Percentiles rank a stretch among this genome's conserved stretches.
Evolutionary conservation across 2,797 vertebrate genomes (phyloP).

Genomic region (Telmatherina bonti): DNA sequence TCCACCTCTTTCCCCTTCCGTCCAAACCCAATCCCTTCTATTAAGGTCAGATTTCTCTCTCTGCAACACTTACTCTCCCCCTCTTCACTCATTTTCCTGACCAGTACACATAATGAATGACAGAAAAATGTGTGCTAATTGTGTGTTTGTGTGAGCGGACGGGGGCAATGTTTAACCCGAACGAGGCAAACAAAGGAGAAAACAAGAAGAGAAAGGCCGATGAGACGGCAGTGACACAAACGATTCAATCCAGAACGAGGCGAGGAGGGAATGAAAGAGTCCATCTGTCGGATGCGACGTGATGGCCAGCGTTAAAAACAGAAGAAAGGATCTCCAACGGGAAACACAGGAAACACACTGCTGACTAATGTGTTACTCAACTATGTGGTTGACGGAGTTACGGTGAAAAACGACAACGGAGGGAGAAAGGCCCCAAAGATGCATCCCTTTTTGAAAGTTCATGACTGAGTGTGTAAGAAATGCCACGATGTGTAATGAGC

Average conservation of each 20-base stretch:
- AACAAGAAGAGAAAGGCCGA: conserved; percentile 1
- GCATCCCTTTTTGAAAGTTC: neutral
- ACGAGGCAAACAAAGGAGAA: conserved; percentile 4
- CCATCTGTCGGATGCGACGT: neutral
- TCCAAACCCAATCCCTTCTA: neutral
- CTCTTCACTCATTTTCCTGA: conserved; percentile 68
- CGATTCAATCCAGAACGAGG: neutral
- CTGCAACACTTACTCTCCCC: neutral
- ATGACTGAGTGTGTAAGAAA: neutral
- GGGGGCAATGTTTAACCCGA: no score
- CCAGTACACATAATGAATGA: conserved; percentile 76
- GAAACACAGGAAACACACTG: neutral
- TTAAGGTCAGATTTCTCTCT: neutral
- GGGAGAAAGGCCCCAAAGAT: neutral
- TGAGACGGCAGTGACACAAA: conserved; percentile 9
- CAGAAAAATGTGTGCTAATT: conserved; percentile 51
- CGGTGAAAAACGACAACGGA: neutral
- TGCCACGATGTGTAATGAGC: no score
- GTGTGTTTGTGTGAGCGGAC: neutral
- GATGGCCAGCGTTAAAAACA: neutral
- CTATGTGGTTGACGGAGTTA: neutral
- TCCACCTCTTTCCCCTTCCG: neutral
- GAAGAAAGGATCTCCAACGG: neutral
- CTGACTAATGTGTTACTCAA: neutral
- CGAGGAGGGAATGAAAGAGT: neutral